phyloP scores from a whole-genome alignment of 2,888 invertebrate genomes.

The Spodoptera exigua region DNA sequence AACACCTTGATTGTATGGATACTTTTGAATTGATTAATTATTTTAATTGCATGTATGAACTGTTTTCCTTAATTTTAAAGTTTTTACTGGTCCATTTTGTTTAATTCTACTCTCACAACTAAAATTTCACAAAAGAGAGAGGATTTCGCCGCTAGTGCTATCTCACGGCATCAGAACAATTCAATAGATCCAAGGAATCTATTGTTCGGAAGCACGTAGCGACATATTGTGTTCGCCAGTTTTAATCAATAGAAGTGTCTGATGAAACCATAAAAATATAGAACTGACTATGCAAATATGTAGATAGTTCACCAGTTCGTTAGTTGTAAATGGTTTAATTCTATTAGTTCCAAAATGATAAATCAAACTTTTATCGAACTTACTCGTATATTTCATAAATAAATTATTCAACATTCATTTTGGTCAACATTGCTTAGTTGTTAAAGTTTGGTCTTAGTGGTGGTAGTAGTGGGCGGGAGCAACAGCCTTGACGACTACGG shows the following conservation, averaged over 20 bases:
- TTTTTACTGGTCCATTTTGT: constrained; percentile 19
- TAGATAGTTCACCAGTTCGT: too few relatives aligned
- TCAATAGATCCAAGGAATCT: constrained; percentile 67
- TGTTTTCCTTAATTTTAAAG: background rate
- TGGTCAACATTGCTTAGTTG: constrained; percentile 33
- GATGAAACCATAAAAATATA: too few relatives aligned
- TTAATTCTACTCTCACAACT: constrained; percentile 59
- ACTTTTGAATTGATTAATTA: background rate
- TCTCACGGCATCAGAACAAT: constrained; percentile 72
- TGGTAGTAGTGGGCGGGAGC: constrained; percentile 78
- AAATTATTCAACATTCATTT: constrained; percentile 62
- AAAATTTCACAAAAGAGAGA: constrained; percentile 77
- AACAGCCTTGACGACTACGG: constrained; percentile 69
- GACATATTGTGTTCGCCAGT: constrained; percentile 47
- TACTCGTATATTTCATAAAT: constrained; percentile 70
- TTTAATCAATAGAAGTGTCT: constrained; percentile 29
- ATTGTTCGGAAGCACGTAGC: constrained; percentile 64
- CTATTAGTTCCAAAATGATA: constrained; percentile 15
- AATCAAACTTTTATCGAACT: constrained; percentile 37
- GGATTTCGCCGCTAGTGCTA: constrained; percentile 68
- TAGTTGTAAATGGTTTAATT: background rate
- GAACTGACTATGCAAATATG: too few relatives aligned
- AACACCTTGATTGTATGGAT: background rate
- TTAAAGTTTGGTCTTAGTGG: constrained; percentile 56
- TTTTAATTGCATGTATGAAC: background rate